These are phyloP conservation scores for Calycopis cecrops DNA, from an alignment of 1,140 invertebrate genomes.

Conservation along the genomic window DNA sequence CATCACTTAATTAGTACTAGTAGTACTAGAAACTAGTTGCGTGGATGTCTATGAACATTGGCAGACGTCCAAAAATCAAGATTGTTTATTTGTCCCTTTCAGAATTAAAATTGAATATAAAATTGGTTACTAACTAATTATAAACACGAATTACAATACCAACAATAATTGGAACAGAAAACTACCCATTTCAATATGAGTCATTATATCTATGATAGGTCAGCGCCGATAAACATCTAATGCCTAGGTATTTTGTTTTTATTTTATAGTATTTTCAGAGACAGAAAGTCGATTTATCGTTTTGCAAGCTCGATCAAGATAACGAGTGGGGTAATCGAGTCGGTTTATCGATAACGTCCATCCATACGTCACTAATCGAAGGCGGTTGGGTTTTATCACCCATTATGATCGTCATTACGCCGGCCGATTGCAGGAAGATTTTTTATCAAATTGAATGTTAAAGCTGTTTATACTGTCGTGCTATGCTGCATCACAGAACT, in stretches of 20 bases:
- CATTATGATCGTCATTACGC: constrained; percentile 56
- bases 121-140: too few species aligned
- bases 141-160: neutral
- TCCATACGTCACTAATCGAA: constrained; percentile 59
- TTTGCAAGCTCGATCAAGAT: constrained; percentile 43
- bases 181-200: neutral
- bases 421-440: constrained; percentile 33
- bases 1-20: too few species aligned
- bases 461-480: constrained; percentile 19
- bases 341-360: constrained; percentile 57
- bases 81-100: too few species aligned
- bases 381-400: constrained; percentile 50
- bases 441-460: constrained; percentile 50
- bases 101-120: too few species aligned
- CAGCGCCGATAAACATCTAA: constrained; percentile 1
- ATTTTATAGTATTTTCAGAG: constrained; percentile 2
- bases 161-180: neutral
- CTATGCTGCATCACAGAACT: neutral
- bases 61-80: too few species aligned
- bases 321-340: constrained; percentile 41
- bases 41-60: too few species aligned
- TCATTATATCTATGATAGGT: constrained; percentile 4
- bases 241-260: neutral
- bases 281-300: constrained; percentile 24
- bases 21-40: too few species aligned